phyloP scores from a whole-genome alignment of 2,888 invertebrate species.

The Apocheima hispidaria region DNA sequence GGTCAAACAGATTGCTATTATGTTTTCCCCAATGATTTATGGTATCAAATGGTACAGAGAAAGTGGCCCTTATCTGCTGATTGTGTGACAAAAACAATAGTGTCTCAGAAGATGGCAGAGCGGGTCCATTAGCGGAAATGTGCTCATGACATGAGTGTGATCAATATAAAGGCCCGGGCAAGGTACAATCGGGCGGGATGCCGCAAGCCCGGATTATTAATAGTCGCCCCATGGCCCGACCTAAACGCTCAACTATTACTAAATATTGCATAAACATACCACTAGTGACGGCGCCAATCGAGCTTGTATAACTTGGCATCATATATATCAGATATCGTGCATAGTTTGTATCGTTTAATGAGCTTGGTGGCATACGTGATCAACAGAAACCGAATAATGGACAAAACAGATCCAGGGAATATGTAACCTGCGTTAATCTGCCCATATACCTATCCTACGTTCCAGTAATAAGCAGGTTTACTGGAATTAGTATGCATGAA shows the following conservation, averaged over 20 bases:
- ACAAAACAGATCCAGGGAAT: background rate
- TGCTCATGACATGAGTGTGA: slow-evolving; percentile 78
- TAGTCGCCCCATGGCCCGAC: slow-evolving; percentile 65
- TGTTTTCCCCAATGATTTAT: slow-evolving; percentile 51
- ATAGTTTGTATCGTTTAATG: slow-evolving; percentile 10
- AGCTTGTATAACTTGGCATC: slow-evolving; percentile 26
- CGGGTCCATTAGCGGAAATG: slow-evolving; percentile 77
- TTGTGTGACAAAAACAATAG: slow-evolving; percentile 74
- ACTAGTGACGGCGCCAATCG: slow-evolving; percentile 49
- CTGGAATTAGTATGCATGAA: no score
- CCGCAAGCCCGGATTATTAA: slow-evolving; percentile 70
- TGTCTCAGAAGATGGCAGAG: slow-evolving; percentile 62
- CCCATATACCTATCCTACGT: background rate
- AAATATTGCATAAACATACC: slow-evolving; percentile 64
- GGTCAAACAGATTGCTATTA: slow-evolving; percentile 43
- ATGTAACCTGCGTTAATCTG: background rate
- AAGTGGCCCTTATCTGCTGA: slow-evolving; percentile 60
- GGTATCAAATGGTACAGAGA: slow-evolving; percentile 54
- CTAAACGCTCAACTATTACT: slow-evolving; percentile 61
- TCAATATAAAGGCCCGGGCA: slow-evolving; percentile 69
- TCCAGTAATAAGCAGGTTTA: background rate
- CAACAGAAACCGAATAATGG: slow-evolving; percentile 1
- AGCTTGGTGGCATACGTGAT: background rate
- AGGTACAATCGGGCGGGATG: slow-evolving; percentile 61
- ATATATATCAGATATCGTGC: slow-evolving; percentile 28